Conservation (phyloP, 2,113 vertebrate genomes). For the Morone chrysops region DNA sequence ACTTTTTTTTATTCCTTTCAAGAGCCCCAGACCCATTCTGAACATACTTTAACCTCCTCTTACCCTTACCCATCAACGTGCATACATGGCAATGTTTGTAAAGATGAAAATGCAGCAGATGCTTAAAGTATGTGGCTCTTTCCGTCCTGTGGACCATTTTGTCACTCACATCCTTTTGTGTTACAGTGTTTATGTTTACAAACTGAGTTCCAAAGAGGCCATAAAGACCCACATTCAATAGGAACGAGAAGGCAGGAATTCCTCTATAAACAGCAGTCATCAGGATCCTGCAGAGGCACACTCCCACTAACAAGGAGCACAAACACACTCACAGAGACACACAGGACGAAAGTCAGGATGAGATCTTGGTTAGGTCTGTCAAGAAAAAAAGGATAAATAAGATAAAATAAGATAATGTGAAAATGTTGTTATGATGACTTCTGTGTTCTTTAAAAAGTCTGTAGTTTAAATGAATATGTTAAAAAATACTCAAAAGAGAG, state of each 20-base stretch:
- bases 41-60: slow-evolving; percentile 6
- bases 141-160: slow-evolving; percentile 41
- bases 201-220: slow-evolving; percentile 70
- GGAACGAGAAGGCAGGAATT: slow-evolving; percentile 73
- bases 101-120: slow-evolving; percentile 62
- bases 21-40: background rate
- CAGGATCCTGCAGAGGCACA: slow-evolving; percentile 55
- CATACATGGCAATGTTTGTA: slow-evolving; percentile 28
- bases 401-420: background rate
- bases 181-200: slow-evolving; percentile 71
- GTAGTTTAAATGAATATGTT: background rate
- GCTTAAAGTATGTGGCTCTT: slow-evolving; percentile 47
- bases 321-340: slow-evolving; percentile 54
- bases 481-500: background rate
- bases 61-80: background rate
- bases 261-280: slow-evolving; percentile 74
- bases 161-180: slow-evolving; percentile 64
- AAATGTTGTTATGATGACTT: background rate
- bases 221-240: slow-evolving; percentile 71
- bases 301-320: slow-evolving; percentile 64
- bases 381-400: background rate
- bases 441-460: background rate
- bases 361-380: background rate
- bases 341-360: background rate
- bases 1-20: background rate